A percentile compares a stretch with the other conserved stretches of the same genome.
Evolutionary conservation across 2,888 invertebrate genomes (phyloP).

Genomic region (Eupithecia insigniata): DNA sequence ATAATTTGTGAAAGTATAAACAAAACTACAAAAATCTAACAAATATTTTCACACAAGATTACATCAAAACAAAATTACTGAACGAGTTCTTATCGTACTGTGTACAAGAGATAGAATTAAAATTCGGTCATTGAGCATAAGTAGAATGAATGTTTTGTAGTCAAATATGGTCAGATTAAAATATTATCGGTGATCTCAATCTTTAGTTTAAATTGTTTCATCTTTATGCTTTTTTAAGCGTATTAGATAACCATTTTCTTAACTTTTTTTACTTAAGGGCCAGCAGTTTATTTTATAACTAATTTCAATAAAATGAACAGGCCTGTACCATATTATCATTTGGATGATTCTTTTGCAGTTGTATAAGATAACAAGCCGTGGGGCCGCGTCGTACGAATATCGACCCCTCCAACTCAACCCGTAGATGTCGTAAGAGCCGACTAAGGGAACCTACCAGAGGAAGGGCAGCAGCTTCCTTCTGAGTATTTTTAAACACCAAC

Average conservation of each 20-base stretch:
- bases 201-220: slow-evolving; percentile 60
- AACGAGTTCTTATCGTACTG: slow-evolving; percentile 33
- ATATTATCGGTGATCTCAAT: slow-evolving; percentile 60
- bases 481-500: no score
- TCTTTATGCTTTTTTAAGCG: slow-evolving; percentile 66
- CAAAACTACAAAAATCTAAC: not conserved
- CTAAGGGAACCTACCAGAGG: no score
- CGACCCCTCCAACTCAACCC: no score
- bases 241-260: slow-evolving; percentile 64
- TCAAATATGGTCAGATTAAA: slow-evolving; percentile 46
- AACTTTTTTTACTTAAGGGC: slow-evolving; percentile 58
- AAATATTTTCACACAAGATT: slow-evolving; percentile 38
- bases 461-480: no score
- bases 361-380: no score
- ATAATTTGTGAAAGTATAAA: not conserved
- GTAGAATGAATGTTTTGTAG: slow-evolving; percentile 37
- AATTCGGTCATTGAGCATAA: slow-evolving; percentile 38
- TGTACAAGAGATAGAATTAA: slow-evolving; percentile 32
- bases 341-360: no score
- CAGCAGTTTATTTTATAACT: not conserved
- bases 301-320: no score
- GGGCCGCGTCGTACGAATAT: no score
- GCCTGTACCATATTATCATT: no score
- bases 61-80: slow-evolving; percentile 19
- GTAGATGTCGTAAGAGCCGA: no score